Conservation (phyloP, 2,888 invertebrate genomes). For the Nysson spinosus region DNA sequence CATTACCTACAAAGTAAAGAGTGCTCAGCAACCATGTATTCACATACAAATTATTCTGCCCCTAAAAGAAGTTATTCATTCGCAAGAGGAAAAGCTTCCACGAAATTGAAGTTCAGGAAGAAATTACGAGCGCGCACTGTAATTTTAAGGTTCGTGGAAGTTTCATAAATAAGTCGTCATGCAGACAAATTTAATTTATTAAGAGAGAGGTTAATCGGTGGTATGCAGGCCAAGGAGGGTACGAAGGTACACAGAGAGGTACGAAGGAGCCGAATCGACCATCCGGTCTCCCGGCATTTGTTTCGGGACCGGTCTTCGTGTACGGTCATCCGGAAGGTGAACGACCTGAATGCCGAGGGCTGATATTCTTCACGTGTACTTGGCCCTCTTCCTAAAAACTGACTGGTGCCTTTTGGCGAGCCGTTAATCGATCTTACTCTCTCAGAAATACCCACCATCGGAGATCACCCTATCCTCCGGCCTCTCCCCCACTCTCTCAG, state of each 20-base stretch:
- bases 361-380: constrained; percentile 6
- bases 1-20: no score
- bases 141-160: no score
- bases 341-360: constrained; percentile 35
- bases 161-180: not conserved
- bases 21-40: no score
- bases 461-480: not conserved
- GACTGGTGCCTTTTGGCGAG: constrained; percentile 12
- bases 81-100: no score
- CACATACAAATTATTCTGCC: no score
- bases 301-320: constrained; percentile 39
- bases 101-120: no score
- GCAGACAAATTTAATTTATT: not conserved
- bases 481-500: not conserved
- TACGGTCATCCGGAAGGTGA: constrained; percentile 43
- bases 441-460: not conserved
- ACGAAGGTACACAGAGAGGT: not conserved
- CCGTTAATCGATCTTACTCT: constrained; percentile 32
- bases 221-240: not conserved
- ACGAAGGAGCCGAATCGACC: constrained; percentile 3
- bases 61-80: no score
- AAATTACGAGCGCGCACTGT: no score
- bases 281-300: constrained; percentile 3
- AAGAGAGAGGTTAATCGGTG: not conserved
- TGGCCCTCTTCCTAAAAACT: constrained; percentile 17